These are phyloP conservation scores for Oxystoma pomonae DNA, from an alignment of 2,888 invertebrate species.

Conservation along the genomic window DNA sequence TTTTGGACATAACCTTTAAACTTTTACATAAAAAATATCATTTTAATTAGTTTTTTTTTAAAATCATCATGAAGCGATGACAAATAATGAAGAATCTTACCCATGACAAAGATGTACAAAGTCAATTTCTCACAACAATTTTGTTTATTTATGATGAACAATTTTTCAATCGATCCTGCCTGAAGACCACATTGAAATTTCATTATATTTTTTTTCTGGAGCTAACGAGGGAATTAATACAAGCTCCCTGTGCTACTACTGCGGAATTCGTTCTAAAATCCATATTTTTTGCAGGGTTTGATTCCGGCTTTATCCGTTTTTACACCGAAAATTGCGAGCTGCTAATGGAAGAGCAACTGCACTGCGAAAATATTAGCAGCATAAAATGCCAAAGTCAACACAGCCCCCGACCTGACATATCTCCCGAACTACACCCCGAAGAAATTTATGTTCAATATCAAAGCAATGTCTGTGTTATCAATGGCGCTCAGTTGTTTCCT, in stretches of 20 bases:
- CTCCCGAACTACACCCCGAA: conserved; percentile 49
- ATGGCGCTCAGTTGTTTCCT: conserved; percentile 75
- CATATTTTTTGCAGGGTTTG: conserved; percentile 66
- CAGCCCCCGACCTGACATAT: conserved; percentile 47
- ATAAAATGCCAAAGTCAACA: conserved; percentile 74
- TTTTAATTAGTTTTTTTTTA: too few relatives aligned
- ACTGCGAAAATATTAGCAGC: conserved; percentile 72
- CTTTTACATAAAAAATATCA: too few relatives aligned
- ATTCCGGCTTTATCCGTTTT: conserved; percentile 79
- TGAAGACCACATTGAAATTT: not conserved
- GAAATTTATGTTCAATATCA: conserved; percentile 74
- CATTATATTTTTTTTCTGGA: not conserved
- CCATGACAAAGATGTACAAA: too few relatives aligned
- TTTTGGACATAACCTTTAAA: too few relatives aligned
- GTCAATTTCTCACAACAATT: too few relatives aligned
- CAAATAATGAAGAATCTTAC: too few relatives aligned
- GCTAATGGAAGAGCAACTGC: conserved; percentile 77
- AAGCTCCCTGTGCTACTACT: not conserved
- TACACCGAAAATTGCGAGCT: conserved; percentile 85
- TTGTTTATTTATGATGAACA: too few relatives aligned
- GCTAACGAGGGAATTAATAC: not conserved
- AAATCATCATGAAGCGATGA: too few relatives aligned
- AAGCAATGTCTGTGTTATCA: conserved; percentile 67
- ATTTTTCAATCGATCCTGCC: too few relatives aligned
- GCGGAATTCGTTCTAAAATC: too few relatives aligned